These are phyloP conservation scores for Parnassius orleans DNA, from an alignment of 2,888 invertebrate species.

Conservation along the genomic window DNA sequence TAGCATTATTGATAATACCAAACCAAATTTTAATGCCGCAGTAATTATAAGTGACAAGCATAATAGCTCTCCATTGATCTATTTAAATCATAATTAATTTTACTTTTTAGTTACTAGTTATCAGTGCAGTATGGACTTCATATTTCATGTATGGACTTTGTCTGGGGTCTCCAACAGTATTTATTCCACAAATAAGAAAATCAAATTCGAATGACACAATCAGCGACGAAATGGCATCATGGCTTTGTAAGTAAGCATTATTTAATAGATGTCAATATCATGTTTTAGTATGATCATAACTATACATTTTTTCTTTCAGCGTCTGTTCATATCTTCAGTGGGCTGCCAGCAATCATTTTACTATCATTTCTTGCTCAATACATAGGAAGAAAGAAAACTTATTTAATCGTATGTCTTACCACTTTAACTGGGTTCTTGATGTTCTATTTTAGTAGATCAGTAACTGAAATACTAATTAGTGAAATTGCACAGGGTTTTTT, in stretches of 20 bases:
- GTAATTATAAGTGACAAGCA: too few relatives aligned
- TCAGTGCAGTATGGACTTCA: constrained; percentile 5
- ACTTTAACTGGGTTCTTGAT: constrained; percentile 13
- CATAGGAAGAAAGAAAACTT: constrained; percentile 12
- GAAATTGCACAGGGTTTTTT: constrained; percentile 12
- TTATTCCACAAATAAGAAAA: constrained; percentile 20
- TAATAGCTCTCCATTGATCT: too few relatives aligned
- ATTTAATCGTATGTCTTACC: constrained; percentile 1
- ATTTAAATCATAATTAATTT: background rate
- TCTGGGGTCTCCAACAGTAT: constrained; percentile 25
- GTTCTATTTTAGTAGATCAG: constrained; percentile 7
- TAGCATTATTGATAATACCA: too few relatives aligned
- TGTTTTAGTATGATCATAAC: background rate
- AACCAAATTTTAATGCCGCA: too few relatives aligned
- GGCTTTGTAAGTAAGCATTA: constrained; percentile 44
- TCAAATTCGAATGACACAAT: constrained; percentile 28
- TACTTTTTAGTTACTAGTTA: constrained; percentile 2
- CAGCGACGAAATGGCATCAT: constrained; percentile 48
- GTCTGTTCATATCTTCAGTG: constrained; percentile 5
- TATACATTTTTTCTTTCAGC: constrained; percentile 31
- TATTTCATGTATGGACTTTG: constrained; percentile 9
- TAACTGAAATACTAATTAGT: constrained; percentile 9
- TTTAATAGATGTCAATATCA: too few relatives aligned
- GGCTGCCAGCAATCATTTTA: background rate
- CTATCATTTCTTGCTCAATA: background rate